Evolutionary conservation across 2,888 invertebrate genomes (phyloP), one percentile per base, ranked within the genome.

Genomic region (Drosophila mimetica): DNA sequence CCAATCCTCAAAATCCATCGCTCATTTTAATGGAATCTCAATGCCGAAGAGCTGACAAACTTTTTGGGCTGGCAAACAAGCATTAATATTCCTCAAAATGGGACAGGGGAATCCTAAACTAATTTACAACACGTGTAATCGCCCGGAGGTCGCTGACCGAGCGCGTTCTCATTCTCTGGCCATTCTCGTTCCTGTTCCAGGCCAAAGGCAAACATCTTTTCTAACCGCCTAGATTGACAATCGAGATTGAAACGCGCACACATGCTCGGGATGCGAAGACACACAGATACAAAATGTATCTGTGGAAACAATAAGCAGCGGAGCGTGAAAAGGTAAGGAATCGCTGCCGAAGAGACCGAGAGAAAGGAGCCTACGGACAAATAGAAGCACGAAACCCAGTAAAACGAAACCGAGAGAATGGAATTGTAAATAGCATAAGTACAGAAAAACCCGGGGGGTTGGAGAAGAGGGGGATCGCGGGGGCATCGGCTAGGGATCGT

Each of bases 51-150:
- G 54, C 58, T 37, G 22, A 60, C 39, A 20, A 64, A 41, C 64
- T 37, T 63, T 37, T 63, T 5, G 36, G 25, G 30, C 32, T 58
- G 46, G 67, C 75, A 77, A 83, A 83, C 76, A 80, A 74, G 51
- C 79, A 84, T 81, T 66, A 75, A 79, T 77, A 71, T 71, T 79
- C 63, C 69, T 41, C 58, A 51, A 50, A 50, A 57, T 34, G 58
- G 64, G 36, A 61, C 20, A n/a, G 64, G 69, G 75, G 72, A 50
- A 57, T 85, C 85, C 87, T 87, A 76, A 85, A 77, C 86, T 76
- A 83, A 86, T 83, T 87, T 87, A 81, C 81, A 75, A 86, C 88
- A 87, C 88, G 88, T 85, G 85, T 79, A 86, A 75, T 73, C 83
- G 73, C 51, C 52, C 58, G 65, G 64, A 72, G 85, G 85, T 83